Evolutionary conservation across 2,113 vertebrate species (phyloP).

Genomic region (Mola mola): DNA sequence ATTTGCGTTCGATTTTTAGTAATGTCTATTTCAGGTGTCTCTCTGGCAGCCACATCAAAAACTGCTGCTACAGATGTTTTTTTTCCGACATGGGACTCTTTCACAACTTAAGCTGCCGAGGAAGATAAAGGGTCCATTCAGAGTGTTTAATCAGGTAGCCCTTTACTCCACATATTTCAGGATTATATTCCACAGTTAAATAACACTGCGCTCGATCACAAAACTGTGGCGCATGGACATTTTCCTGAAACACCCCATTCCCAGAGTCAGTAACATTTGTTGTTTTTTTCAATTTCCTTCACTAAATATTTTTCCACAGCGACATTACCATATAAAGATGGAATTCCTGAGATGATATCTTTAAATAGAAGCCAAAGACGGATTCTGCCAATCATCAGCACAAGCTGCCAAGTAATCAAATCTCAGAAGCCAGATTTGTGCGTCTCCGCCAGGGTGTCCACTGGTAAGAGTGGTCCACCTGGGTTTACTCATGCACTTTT

Average conservation of each 20-base stretch:
- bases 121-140: conserved; percentile 47
- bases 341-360: conserved; percentile 62
- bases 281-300: conserved; percentile 29
- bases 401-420: conserved; percentile 64
- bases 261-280: conserved; percentile 35
- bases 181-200: conserved; percentile 30
- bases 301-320: conserved; percentile 56
- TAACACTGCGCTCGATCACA: background rate
- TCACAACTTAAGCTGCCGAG: conserved; percentile 52
- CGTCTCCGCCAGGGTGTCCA: conserved; percentile 11
- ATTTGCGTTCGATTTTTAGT: conserved; percentile 61
- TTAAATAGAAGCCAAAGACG: conserved; percentile 57
- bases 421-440: conserved; percentile 18
- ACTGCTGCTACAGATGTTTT: conserved; percentile 59
- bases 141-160: conserved; percentile 38
- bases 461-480: no score
- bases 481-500: background rate
- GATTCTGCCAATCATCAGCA: conserved; percentile 55
- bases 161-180: conserved; percentile 34
- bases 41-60: conserved; percentile 71
- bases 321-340: conserved; percentile 71
- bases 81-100: conserved; percentile 37
- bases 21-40: conserved; percentile 79
- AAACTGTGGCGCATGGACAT: background rate
- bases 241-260: conserved; percentile 25